Percentiles rank a stretch among this genome's conserved stretches.
Conservation (phyloP, 2,797 vertebrate species). For the Lacerta bilineata region DNA sequence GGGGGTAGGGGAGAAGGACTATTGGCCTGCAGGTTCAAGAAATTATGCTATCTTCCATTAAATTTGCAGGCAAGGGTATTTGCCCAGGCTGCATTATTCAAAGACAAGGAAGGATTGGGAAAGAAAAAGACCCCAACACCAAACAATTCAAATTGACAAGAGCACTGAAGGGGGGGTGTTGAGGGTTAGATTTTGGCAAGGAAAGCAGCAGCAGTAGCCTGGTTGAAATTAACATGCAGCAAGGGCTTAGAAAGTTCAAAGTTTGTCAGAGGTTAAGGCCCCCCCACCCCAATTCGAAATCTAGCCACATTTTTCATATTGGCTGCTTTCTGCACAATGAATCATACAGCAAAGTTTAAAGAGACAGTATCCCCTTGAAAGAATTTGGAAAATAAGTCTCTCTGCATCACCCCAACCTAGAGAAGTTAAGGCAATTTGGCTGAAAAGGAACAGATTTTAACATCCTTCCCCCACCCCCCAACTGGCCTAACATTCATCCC, state of each 20-base stretch:
- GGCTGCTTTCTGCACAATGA: slow-evolving; percentile 80
- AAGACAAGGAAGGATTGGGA: background rate
- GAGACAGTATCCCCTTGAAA: slow-evolving; percentile 89
- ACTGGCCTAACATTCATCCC: slow-evolving; percentile 38
- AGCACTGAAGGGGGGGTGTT: background rate
- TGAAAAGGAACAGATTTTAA: background rate
- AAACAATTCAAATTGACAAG: slow-evolving; percentile 49
- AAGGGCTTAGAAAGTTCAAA: slow-evolving; percentile 90
- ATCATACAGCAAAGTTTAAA: slow-evolving; percentile 81
- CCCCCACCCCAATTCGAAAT: slow-evolving; percentile 26
- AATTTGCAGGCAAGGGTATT: slow-evolving; percentile 38
- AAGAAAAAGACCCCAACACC: background rate
- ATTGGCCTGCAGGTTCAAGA: slow-evolving; percentile 82
- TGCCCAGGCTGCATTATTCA: slow-evolving; percentile 55
- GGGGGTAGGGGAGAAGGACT: slow-evolving; percentile 64
- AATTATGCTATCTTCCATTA: slow-evolving; percentile 84
- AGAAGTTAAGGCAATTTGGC: background rate
- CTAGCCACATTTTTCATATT: slow-evolving; percentile 77
- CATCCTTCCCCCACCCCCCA: background rate
- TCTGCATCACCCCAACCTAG: slow-evolving; percentile 19
- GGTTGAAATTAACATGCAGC: slow-evolving; percentile 76
- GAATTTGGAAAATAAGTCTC: slow-evolving; percentile 50
- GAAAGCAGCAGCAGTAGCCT: slow-evolving; percentile 65
- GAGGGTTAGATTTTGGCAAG: slow-evolving; percentile 62
- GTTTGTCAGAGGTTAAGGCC: slow-evolving; percentile 74